Base-by-base conservation (phyloP, 2,113 vertebrate species). In the Piaya cayana region DNA sequence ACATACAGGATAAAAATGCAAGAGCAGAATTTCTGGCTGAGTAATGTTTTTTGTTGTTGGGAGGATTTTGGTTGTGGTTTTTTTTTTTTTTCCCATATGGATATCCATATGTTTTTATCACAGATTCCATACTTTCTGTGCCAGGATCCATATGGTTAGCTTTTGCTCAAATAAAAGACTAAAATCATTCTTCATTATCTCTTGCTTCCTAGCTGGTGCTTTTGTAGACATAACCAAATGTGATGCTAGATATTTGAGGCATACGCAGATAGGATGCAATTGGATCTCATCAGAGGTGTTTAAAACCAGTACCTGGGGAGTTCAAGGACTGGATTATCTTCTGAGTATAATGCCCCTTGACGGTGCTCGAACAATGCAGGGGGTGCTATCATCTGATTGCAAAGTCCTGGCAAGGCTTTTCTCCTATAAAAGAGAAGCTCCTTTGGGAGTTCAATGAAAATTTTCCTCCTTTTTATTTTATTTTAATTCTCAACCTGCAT, bases 61-160 rank as follows among this genome's bases (percentile, higher is more conserved):
- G 39, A n/a, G 39, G n/a, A n/a, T 86, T 47, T 72, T 30, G n/a
- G 5, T 39, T 39, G 39, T 39, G 39, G n/a, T 12, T 9, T 8
- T 14, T 7, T 8, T 6, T 2, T 19, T 42, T 79, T 85, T 20
- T 6, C 78, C 78, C 97, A 97, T 98, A 98, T 98, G 98, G 97
- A 88, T 92, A 88, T 97, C 98, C 98, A 97, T 98, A 98, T 98
- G 98, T 95, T 98, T 49, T 98, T 98, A 91, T 97, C 95, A 96
- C 92, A 93, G 97, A 98, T 97, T 98, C 97, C 97, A 98, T 98
- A 97, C 97, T 98, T 98, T 95, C 92, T 50, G 93, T 97, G 95
- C 96, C 97, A 97, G 91, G 95, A 97, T 92, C 94, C 97, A 96
- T 98, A 98, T 98, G 97, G 96, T 98, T 97, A 96, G 95, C 93